Evolutionary conservation across 2,888 invertebrate species (phyloP).

Genomic region (Nomada goodeniana): DNA sequence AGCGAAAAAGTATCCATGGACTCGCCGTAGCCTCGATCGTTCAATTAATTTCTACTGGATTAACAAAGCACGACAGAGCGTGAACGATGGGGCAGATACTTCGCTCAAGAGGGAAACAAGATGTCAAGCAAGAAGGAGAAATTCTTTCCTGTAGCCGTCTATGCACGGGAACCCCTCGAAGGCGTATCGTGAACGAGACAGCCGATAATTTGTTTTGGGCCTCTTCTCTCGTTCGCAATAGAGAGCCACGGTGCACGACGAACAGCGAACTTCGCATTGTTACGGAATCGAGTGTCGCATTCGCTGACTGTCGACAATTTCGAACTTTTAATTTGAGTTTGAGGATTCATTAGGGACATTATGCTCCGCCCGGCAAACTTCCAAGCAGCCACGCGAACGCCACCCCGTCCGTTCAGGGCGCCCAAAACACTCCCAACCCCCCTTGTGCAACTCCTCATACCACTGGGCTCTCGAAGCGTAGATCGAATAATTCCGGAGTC

Average conservation of each 20-base stretch:
- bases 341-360: slow-evolving; percentile 79
- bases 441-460: slow-evolving; percentile 10
- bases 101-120: slow-evolving; percentile 44
- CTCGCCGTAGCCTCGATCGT: slow-evolving; percentile 36
- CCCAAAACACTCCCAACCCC: slow-evolving; percentile 35
- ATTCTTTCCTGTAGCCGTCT: slow-evolving; percentile 44
- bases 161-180: slow-evolving; percentile 54
- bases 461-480: slow-evolving; percentile 51
- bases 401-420: slow-evolving; percentile 37
- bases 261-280: slow-evolving; percentile 80
- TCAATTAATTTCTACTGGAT: slow-evolving; percentile 57
- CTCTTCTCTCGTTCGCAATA: slow-evolving; percentile 58
- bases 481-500: slow-evolving; percentile 63
- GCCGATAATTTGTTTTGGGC: slow-evolving; percentile 74
- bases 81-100: slow-evolving; percentile 11
- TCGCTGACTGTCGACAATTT: slow-evolving; percentile 79
- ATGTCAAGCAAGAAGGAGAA: slow-evolving; percentile 45
- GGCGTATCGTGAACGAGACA: slow-evolving; percentile 65
- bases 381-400: slow-evolving; percentile 69
- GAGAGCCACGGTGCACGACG: slow-evolving; percentile 44
- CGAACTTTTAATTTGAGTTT: slow-evolving; percentile 83
- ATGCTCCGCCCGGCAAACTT: slow-evolving; percentile 73
- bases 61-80: slow-evolving; percentile 45
- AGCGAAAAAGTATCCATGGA: background rate
- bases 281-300: slow-evolving; percentile 79